These are phyloP conservation scores for Drosophila willistoni DNA, from an alignment of 1,140 invertebrate species.

Conservation along the genomic window DNA sequence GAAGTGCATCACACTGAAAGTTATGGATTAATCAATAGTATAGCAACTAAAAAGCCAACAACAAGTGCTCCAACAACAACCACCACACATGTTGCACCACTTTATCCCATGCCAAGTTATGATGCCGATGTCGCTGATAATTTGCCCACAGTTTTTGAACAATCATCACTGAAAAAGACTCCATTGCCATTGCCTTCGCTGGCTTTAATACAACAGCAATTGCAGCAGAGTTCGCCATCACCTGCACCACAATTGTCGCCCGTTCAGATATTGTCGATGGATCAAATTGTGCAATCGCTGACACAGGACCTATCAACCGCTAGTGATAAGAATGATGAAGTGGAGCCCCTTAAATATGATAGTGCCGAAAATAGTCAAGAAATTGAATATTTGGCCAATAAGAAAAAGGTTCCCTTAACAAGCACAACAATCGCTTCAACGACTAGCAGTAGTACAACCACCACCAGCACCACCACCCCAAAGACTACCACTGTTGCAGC, in stretches of 20 bases:
- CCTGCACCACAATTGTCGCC: slow-evolving; percentile 56
- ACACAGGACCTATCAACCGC: slow-evolving; percentile 50
- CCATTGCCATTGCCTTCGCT: slow-evolving; percentile 60
- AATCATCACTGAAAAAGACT: slow-evolving; percentile 55
- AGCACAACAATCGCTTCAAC: slow-evolving; percentile 1
- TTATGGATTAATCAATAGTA: slow-evolving; percentile 52
- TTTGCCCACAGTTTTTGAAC: slow-evolving; percentile 21
- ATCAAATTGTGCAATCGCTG: slow-evolving; percentile 71
- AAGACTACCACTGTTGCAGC: slow-evolving; percentile 9
- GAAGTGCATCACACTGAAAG: slow-evolving; percentile 21
- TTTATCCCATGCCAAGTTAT: slow-evolving; percentile 70
- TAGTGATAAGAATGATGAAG: slow-evolving; percentile 40
- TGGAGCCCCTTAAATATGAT: slow-evolving; percentile 53
- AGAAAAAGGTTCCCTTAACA: slow-evolving; percentile 46
- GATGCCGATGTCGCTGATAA: slow-evolving; percentile 35
- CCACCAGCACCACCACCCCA: neutral
- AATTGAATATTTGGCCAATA: slow-evolving; percentile 47
- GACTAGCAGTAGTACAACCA: neutral
- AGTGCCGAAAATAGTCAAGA: slow-evolving; percentile 51
- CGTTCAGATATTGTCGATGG: slow-evolving; percentile 69
- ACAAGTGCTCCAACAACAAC: slow-evolving; percentile 40
- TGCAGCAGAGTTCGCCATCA: slow-evolving; percentile 55
- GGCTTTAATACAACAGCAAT: slow-evolving; percentile 58
- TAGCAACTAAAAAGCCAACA: slow-evolving; percentile 21
- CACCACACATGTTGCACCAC: slow-evolving; percentile 38